Conservation (phyloP, 1,140 invertebrate genomes). For the Helicorthomorpha holstii region DNA sequence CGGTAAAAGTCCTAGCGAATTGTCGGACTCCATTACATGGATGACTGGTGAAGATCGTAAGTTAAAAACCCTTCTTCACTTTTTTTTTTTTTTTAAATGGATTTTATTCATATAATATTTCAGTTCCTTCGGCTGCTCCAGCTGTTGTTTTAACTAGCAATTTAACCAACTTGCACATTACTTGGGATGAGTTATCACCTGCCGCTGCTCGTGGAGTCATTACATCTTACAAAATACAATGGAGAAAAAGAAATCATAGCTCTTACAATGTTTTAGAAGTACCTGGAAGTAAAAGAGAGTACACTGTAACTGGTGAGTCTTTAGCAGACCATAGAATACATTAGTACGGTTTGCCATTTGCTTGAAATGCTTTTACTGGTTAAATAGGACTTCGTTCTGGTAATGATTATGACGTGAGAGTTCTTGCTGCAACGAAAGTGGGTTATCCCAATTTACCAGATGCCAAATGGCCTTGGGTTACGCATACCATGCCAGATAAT, state of each 20-base stretch:
- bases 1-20: conserved; percentile 39
- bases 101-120: too few relatives aligned
- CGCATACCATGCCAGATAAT: conserved; percentile 27
- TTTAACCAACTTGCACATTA: conserved; percentile 33
- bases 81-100: not conserved
- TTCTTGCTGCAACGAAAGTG: conserved; percentile 30
- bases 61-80: conserved; percentile 1
- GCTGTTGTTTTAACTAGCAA: conserved; percentile 32
- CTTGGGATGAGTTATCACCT: conserved; percentile 37
- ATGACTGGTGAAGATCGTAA: conserved; percentile 39
- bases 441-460: conserved; percentile 27
- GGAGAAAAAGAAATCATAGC: conserved; percentile 31
- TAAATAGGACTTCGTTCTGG: conserved; percentile 32
- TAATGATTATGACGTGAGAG: conserved; percentile 36
- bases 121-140: conserved; percentile 38
- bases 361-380: not conserved
- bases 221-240: conserved; percentile 42
- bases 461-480: conserved; percentile 32
- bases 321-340: too few relatives aligned
- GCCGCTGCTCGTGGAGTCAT: conserved; percentile 38
- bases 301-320: conserved; percentile 35
- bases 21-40: conserved; percentile 38
- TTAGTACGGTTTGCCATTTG: not conserved
- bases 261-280: conserved; percentile 29
- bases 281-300: conserved; percentile 24